A percentile compares a stretch with the other conserved stretches of the same genome.
phyloP scores from a whole-genome alignment of 2,888 invertebrate species.

The Polymixis lichenea region DNA sequence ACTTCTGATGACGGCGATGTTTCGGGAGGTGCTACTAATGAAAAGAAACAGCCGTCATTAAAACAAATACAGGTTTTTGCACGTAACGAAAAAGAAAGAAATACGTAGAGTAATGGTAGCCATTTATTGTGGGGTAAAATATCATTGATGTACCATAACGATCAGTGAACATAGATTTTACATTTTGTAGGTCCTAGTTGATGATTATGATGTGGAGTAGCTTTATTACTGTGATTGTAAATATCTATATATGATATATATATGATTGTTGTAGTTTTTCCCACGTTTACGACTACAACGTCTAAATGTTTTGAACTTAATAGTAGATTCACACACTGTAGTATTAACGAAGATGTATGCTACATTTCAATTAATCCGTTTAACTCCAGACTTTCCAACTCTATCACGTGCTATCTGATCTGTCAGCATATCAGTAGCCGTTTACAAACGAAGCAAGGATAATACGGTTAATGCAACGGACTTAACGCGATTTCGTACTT shows the following conservation, averaged over 20 bases:
- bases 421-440: constrained; percentile 52
- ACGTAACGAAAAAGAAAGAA: constrained; percentile 33
- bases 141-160: not conserved
- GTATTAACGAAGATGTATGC: constrained; percentile 32
- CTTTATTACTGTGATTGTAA: not conserved
- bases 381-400: constrained; percentile 20
- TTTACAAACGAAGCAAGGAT: constrained; percentile 57
- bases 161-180: constrained; percentile 11
- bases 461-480: constrained; percentile 66
- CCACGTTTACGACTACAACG: not conserved
- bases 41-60: constrained; percentile 58
- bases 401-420: constrained; percentile 36
- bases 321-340: not conserved
- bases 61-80: constrained; percentile 46
- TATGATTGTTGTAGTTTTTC: not conserved
- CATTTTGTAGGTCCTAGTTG: not conserved
- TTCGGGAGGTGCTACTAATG: constrained; percentile 60
- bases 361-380: constrained; percentile 20
- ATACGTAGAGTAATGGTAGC: constrained; percentile 15
- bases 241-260: not conserved
- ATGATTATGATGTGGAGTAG: not conserved
- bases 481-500: constrained; percentile 60
- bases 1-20: constrained; percentile 72
- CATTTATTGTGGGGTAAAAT: constrained; percentile 31
- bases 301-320: constrained; percentile 5